Conservation (phyloP, 2,888 invertebrate species). For the Dryococelus australis region DNA sequence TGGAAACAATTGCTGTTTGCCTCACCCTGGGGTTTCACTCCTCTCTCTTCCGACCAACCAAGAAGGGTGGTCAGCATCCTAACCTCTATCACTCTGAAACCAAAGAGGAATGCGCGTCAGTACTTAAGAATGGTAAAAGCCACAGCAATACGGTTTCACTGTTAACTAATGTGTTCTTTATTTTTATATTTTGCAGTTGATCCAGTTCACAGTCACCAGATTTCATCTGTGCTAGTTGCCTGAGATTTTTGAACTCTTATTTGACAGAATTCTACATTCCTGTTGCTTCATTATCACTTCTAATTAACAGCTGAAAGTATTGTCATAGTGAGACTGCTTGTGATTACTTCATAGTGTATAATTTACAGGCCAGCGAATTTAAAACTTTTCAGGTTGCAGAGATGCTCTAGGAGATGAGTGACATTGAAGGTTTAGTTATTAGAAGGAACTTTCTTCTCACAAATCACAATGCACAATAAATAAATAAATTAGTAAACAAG, state of each 20-base stretch:
- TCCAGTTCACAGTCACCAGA: not conserved
- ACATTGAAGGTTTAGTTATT: not conserved
- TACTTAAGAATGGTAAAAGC: no score
- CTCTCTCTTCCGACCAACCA: no score
- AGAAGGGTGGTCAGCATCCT: no score
- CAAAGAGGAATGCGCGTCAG: no score
- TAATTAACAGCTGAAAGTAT: not conserved
- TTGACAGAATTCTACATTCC: not conserved
- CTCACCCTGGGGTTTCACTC: no score
- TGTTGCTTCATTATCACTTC: not conserved
- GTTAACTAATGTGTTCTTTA: no score
- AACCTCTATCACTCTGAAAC: no score
- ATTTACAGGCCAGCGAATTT: not conserved
- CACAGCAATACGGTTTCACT: no score
- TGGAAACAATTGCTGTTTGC: no score
- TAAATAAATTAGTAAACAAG: not conserved
- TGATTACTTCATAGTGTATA: not conserved
- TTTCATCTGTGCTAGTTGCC: not conserved
- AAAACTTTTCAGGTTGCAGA: not conserved
- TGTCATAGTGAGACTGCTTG: not conserved
- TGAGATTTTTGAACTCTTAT: not conserved
- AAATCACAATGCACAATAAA: not conserved
- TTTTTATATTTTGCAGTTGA: no score
- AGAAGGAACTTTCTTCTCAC: not conserved
- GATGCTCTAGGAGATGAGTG: not conserved